A percentile compares a stretch with the other conserved stretches of the same genome.
Evolutionary conservation across 2,797 vertebrate genomes (phyloP).

Genomic region (Amazonetta brasiliensis): DNA sequence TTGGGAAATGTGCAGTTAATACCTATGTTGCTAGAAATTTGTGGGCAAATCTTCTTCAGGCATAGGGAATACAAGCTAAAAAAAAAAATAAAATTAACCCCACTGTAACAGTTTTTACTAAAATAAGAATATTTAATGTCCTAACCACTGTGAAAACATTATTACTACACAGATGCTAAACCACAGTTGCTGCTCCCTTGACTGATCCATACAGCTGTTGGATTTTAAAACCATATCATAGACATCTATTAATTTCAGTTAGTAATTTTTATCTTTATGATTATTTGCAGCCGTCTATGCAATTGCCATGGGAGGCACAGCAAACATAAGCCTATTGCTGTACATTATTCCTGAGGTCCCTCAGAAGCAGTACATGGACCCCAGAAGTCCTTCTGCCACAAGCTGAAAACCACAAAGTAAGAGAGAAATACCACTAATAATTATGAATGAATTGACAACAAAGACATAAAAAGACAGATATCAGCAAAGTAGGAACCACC

Average conservation of each 20-base stretch:
- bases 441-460: background rate
- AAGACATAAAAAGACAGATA: background rate
- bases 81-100: background rate
- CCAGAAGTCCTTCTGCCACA: background rate
- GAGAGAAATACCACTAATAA: background rate
- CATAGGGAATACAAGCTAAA: background rate
- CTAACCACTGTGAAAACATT: background rate
- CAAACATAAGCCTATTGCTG: background rate
- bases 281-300: background rate
- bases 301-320: fast-evolving
- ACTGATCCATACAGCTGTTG: background rate
- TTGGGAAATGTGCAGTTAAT: background rate
- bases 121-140: background rate
- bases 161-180: background rate
- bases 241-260: background rate
- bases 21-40: background rate
- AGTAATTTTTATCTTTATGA: background rate
- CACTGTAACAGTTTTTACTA: background rate
- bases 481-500: background rate
- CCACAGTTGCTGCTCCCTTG: background rate
- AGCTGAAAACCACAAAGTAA: background rate
- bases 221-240: background rate
- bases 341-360: background rate
- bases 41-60: background rate
- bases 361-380: background rate